A percentile compares a stretch with the other conserved stretches of the same genome.
phyloP scores from a whole-genome alignment of 1,140 invertebrate genomes.

The Helicoverpa armigera region DNA sequence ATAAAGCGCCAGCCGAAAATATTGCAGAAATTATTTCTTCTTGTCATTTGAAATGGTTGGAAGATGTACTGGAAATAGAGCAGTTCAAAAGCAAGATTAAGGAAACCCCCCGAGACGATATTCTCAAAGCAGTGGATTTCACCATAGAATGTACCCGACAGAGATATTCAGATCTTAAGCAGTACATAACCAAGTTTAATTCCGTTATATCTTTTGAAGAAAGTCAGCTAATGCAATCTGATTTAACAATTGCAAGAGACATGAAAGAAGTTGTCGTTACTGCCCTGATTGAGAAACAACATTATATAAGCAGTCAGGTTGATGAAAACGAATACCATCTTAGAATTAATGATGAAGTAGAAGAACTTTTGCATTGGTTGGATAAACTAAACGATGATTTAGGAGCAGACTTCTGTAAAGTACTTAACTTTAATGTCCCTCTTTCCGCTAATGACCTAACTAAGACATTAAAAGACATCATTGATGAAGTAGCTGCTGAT shows the following conservation, averaged over 20 bases:
- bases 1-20: background rate
- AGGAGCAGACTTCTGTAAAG: slow-evolving; percentile 40
- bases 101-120: slow-evolving; percentile 37
- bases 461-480: slow-evolving; percentile 42
- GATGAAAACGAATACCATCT: slow-evolving; percentile 47
- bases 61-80: slow-evolving; percentile 49
- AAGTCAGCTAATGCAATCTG: slow-evolving; percentile 10
- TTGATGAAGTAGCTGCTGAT: slow-evolving; percentile 38
- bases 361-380: slow-evolving; percentile 55
- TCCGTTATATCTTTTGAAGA: background rate
- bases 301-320: background rate
- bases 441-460: background rate
- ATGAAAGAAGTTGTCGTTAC: slow-evolving; percentile 32
- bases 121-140: slow-evolving; percentile 41
- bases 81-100: slow-evolving; percentile 22
- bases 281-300: slow-evolving; percentile 37
- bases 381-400: slow-evolving; percentile 48
- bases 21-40: slow-evolving; percentile 31
- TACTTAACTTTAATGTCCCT: slow-evolving; percentile 26
- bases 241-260: slow-evolving; percentile 35
- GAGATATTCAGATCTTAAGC: slow-evolving; percentile 8
- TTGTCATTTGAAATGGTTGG: slow-evolving; percentile 46
- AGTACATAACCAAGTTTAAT: slow-evolving; percentile 15
- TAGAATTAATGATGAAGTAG: slow-evolving; percentile 47
- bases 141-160: slow-evolving; percentile 32